Percentiles rank a stretch among this genome's conserved stretches.
phyloP scores from a whole-genome alignment of 2,113 vertebrate genomes.

The Lepus europaeus region DNA sequence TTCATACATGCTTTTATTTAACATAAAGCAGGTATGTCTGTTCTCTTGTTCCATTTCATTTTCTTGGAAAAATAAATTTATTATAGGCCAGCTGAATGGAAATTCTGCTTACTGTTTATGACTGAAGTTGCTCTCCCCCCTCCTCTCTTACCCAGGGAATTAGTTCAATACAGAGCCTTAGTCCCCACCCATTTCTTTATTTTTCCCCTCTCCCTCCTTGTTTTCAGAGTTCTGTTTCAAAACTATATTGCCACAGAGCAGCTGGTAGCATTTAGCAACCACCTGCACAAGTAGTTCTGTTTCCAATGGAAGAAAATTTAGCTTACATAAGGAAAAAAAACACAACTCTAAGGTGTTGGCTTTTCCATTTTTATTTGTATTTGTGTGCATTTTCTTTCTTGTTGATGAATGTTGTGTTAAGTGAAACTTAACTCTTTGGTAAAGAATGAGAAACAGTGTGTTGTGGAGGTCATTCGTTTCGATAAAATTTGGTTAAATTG shows the following conservation, averaged over 20 bases:
- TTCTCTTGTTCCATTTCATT: constrained; percentile 85
- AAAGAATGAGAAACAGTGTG: constrained; percentile 83
- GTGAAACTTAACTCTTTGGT: constrained; percentile 86
- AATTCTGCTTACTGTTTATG: constrained; percentile 86
- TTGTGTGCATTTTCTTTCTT: constrained; percentile 87
- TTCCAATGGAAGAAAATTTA: constrained; percentile 87
- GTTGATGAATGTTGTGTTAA: constrained; percentile 86
- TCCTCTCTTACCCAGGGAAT: constrained; percentile 78
- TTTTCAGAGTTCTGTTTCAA: constrained; percentile 81
- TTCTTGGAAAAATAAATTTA: constrained; percentile 84
- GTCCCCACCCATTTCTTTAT: constrained; percentile 83
- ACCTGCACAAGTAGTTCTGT: constrained; percentile 88
- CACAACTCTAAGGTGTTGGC: constrained; percentile 83
- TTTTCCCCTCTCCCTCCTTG: constrained; percentile 69
- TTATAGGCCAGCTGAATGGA: constrained; percentile 80
- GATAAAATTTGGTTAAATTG: constrained; percentile 72
- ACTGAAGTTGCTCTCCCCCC: constrained; percentile 77
- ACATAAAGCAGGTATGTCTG: constrained; percentile 79
- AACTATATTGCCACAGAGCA: constrained; percentile 84
- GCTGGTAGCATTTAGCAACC: constrained; percentile 89
- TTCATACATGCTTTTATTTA: constrained; percentile 81
- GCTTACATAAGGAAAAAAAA: constrained; percentile 87
- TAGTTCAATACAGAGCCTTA: constrained; percentile 73
- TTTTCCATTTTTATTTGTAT: constrained; percentile 87
- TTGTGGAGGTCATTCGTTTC: constrained; percentile 78